A percentile compares a stretch with the other conserved stretches of the same genome.
These are phyloP conservation scores for Cyprinodon brontotheroides DNA, from an alignment of 2,113 vertebrate genomes.

Conservation along the genomic window DNA sequence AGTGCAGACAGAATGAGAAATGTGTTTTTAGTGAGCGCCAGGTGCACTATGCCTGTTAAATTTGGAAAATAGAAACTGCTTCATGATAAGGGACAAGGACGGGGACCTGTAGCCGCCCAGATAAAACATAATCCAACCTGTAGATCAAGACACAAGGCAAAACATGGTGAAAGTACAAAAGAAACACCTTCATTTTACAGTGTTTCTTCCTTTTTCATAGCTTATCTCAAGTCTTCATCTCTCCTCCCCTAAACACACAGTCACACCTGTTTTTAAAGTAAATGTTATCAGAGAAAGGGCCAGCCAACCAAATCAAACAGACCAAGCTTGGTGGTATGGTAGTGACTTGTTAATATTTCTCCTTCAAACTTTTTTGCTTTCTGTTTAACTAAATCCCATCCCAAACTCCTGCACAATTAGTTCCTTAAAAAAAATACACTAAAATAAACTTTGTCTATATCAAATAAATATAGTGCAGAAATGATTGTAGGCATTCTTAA, in stretches of 20 bases:
- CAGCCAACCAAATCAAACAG: constrained; percentile 50
- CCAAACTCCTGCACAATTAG: background rate
- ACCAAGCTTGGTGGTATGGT: constrained; percentile 42
- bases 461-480: background rate
- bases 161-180: constrained; percentile 19
- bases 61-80: constrained; percentile 29
- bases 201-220: constrained; percentile 6
- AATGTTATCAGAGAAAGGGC: constrained; percentile 52
- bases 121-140: constrained; percentile 16
- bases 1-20: constrained; percentile 29
- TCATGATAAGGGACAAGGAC: constrained; percentile 32
- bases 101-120: background rate
- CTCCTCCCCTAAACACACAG: constrained; percentile 16
- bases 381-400: constrained; percentile 32
- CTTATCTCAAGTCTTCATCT: constrained; percentile 32
- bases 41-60: constrained; percentile 13
- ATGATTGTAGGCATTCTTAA: background rate
- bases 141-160: constrained; percentile 12
- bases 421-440: background rate
- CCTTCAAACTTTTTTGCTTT: constrained; percentile 25
- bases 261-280: constrained; percentile 54
- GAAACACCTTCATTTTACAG: constrained; percentile 15
- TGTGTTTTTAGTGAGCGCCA: constrained; percentile 25
- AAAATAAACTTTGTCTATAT: background rate
- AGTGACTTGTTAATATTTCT: constrained; percentile 40